These are phyloP conservation scores for Macrosoma leucophasiata DNA, from an alignment of 2,888 invertebrate species.

Conservation along the genomic window DNA sequence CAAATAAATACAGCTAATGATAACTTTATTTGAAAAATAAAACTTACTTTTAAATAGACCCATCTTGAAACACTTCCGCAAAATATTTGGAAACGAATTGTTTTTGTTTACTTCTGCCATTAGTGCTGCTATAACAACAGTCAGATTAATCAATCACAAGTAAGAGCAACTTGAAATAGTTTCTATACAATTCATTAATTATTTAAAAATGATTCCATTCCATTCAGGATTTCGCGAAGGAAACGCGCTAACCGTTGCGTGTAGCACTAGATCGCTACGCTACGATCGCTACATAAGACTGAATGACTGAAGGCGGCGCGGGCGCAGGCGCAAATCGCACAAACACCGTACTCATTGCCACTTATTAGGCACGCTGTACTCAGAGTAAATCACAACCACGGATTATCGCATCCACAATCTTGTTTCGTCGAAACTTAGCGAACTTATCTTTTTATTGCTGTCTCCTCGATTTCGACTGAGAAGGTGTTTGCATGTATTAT, in stretches of 20 bases:
- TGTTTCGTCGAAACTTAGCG: too few species aligned
- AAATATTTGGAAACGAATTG: constrained; percentile 49
- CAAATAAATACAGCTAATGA: too few species aligned
- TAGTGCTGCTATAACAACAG: constrained; percentile 44
- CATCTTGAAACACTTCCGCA: constrained; percentile 72
- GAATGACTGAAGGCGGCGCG: constrained; percentile 44
- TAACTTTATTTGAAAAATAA: too few species aligned
- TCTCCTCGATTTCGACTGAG: too few species aligned
- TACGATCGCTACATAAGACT: constrained; percentile 47
- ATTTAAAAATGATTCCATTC: too few species aligned
- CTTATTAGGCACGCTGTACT: too few species aligned
- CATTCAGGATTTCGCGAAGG: too few species aligned
- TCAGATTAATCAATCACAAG: too few species aligned
- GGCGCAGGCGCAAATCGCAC: constrained; percentile 33
- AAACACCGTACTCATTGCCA: constrained; percentile 58
- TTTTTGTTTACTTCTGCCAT: constrained; percentile 52
- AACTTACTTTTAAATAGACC: constrained; percentile 70
- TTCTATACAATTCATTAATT: too few species aligned
- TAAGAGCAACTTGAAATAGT: background rate
- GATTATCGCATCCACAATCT: constrained; percentile 27
- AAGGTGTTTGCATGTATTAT: too few species aligned
- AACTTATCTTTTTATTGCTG: too few species aligned
- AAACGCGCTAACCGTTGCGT: too few species aligned
- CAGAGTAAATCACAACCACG: constrained; percentile 33
- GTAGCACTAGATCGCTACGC: constrained; percentile 51